These are phyloP conservation scores for Leptinotarsa peninsularis DNA, from an alignment of 2,888 invertebrate genomes.

Conservation along the genomic window DNA sequence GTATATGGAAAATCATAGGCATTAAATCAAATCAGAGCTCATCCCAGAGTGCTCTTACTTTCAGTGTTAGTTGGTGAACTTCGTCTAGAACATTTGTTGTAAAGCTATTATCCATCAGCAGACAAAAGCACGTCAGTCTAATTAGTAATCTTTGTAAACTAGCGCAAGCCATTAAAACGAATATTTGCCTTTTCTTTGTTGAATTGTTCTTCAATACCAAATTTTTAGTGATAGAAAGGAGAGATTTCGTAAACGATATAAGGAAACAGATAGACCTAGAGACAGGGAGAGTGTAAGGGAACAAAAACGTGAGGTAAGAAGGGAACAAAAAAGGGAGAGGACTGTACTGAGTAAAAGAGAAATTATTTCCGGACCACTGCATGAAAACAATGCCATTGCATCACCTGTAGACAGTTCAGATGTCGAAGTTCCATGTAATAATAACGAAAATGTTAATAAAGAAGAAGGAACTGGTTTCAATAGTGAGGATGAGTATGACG, in stretches of 20 bases:
- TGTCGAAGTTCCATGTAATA: slow-evolving; percentile 57
- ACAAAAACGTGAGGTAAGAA: slow-evolving; percentile 59
- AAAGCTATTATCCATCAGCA: too few species aligned
- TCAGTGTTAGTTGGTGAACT: too few species aligned
- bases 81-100: too few species aligned
- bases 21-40: too few species aligned
- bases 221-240: slow-evolving; percentile 58
- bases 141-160: too few species aligned
- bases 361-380: slow-evolving; percentile 56
- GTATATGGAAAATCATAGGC: too few species aligned
- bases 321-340: slow-evolving; percentile 58
- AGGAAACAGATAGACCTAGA: slow-evolving; percentile 59
- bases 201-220: not conserved
- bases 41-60: too few species aligned
- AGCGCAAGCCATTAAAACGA: not conserved
- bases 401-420: slow-evolving; percentile 52
- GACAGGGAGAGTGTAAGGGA: slow-evolving; percentile 61
- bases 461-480: slow-evolving; percentile 66
- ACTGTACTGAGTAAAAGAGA: slow-evolving; percentile 58
- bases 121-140: too few species aligned
- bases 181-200: slow-evolving; percentile 6
- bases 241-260: slow-evolving; percentile 61
- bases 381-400: slow-evolving; percentile 52
- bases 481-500: slow-evolving; percentile 66
- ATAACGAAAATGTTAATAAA: slow-evolving; percentile 56